Conservation (phyloP, 2,797 vertebrate species). For the Novumbra hubbsi region DNA sequence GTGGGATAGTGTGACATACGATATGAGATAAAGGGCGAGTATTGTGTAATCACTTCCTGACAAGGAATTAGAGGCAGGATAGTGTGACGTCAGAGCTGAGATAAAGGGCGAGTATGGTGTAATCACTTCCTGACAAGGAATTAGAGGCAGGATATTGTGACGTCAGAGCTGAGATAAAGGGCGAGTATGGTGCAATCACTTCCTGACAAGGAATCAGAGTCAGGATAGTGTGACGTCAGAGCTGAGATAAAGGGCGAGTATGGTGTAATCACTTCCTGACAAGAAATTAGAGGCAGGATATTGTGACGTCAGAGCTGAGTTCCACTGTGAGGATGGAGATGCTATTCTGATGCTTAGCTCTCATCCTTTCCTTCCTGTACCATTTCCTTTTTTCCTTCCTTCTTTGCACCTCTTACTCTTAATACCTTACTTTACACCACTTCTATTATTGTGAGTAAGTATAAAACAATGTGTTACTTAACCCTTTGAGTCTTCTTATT, state of each 20-base stretch:
- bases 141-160: no score
- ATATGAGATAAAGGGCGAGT: slow-evolving; percentile 63
- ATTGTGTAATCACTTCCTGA: slow-evolving; percentile 58
- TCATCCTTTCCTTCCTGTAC: not conserved
- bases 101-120: slow-evolving; percentile 62
- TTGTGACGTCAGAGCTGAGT: slow-evolving; percentile 55
- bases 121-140: slow-evolving; percentile 55
- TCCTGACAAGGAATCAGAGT: slow-evolving; percentile 51
- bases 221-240: no score
- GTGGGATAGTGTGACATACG: slow-evolving; percentile 61
- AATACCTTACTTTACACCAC: not conserved
- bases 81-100: no score
- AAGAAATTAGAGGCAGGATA: slow-evolving; percentile 52
- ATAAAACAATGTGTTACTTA: not conserved
- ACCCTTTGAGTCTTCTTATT: not conserved
- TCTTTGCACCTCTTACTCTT: not conserved
- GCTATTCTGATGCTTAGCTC: not conserved
- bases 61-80: slow-evolving; percentile 43
- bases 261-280: slow-evolving; percentile 58
- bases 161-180: no score
- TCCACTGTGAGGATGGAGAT: slow-evolving; percentile 42
- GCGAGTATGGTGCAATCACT: slow-evolving; percentile 63
- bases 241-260: slow-evolving; percentile 61
- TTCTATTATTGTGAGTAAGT: not conserved
- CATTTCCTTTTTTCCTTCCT: not conserved